Base-by-base conservation (phyloP, 2,888 invertebrate species). In the Tromatobia lineatoria region DNA sequence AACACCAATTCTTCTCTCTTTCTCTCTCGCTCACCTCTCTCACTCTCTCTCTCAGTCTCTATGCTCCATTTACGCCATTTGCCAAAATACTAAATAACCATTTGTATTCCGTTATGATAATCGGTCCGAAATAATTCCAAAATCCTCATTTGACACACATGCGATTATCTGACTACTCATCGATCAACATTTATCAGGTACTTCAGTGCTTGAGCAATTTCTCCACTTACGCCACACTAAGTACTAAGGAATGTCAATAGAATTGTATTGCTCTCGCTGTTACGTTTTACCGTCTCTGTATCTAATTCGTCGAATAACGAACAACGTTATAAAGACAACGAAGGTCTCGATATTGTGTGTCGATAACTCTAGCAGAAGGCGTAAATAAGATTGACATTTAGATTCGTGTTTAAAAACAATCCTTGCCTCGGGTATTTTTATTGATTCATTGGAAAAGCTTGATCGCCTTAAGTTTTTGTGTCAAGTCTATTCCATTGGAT, bases 31-130 rank as follows among this genome's bases (percentile, higher is more conserved):
- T 61, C 20, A 54, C 20, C 11, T 18, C 23, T 66, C 29, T 64
- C 74, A 2, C 23, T 61, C 57, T n/a, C 29, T 59, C 18, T 34
- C 29, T 61, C 29, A 13, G 25, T 73, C 77, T 88, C 84, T 86
- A 88, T n/a, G 87, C 88, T 87, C 87, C 86, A 86, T 88, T 89
- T 86, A 89, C 86, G 87, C 90, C 87, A 87, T 88, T 73, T 89
- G 88, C 87, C 86, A 83, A 85, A 85, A 88, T 85, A 29, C 6
- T 6, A 34, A 54, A 54, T 13, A 11, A 34, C 15, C 6, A 1
- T 8, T 34, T 34, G 4, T 34, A n/a, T n/a, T 2, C 15, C 29
- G 2, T 29, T 25, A 13, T 29, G n/a, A 38, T 54, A 23, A 45
- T 10, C 6, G 13, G 13, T 29, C 57, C 10, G 25, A 13, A 25